Conservation (phyloP, 2,888 invertebrate species). For the Idaea aversata region DNA sequence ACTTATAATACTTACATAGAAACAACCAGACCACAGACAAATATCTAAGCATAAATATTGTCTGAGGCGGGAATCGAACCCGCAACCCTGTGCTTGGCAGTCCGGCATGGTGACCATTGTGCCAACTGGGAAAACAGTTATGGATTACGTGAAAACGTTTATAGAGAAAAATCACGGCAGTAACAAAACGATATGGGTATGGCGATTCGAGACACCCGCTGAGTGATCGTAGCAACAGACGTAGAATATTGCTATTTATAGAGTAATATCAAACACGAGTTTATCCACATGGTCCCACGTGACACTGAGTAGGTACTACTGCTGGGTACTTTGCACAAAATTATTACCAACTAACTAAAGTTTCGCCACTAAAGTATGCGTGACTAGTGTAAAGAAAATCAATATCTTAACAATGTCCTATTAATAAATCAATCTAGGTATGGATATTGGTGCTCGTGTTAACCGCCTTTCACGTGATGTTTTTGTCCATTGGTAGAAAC, state of each 20-base stretch:
- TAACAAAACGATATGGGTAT: constrained; percentile 4
- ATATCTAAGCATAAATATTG: no score
- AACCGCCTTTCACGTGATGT: constrained; percentile 6
- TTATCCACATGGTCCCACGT: constrained; percentile 58
- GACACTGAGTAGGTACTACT: constrained; percentile 29
- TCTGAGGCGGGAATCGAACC: no score
- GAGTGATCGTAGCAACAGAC: constrained; percentile 55
- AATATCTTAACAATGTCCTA: constrained; percentile 50
- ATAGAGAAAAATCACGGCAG: constrained; percentile 8
- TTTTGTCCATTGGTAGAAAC: constrained; percentile 5
- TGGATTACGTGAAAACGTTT: neutral
- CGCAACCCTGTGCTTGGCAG: no score
- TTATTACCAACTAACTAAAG: constrained; percentile 22
- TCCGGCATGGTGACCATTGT: no score
- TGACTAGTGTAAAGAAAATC: constrained; percentile 54
- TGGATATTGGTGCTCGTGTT: constrained; percentile 31
- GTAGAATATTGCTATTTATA: constrained; percentile 68
- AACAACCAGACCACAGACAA: no score
- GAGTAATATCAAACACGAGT: constrained; percentile 64
- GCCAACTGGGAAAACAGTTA: no score
- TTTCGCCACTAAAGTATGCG: constrained; percentile 33
- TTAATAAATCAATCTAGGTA: constrained; percentile 42
- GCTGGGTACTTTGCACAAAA: constrained; percentile 46
- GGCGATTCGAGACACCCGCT: constrained; percentile 52
- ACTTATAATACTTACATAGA: no score